These are phyloP conservation scores for Pagrus major DNA, from an alignment of 2,113 vertebrate species.

Conservation along the genomic window DNA sequence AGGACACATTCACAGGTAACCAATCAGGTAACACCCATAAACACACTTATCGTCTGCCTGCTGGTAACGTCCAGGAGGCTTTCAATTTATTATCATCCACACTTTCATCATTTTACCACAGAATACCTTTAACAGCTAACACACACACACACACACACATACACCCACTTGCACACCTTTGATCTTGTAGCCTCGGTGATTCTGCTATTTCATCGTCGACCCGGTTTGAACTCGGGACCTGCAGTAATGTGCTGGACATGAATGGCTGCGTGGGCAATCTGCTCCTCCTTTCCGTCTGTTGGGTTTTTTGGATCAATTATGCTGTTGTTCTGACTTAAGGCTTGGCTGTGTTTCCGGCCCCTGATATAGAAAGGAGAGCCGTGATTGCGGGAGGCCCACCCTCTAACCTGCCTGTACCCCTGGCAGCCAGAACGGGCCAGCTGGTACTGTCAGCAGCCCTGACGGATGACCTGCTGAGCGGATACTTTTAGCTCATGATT, in stretches of 20 bases:
- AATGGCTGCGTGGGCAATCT: conserved; percentile 67
- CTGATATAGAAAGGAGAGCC: conserved; percentile 65
- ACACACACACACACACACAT: conserved; percentile 23
- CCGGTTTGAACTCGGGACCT: conserved; percentile 70
- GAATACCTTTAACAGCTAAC: conserved; percentile 43
- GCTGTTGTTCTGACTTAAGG: conserved; percentile 62
- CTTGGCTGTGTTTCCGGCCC: conserved; percentile 65
- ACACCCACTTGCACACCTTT: conserved; percentile 46
- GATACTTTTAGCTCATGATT: conserved; percentile 81
- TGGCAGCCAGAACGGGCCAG: conserved; percentile 74
- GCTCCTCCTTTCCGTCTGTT: conserved; percentile 78
- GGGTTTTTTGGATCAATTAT: conserved; percentile 50
- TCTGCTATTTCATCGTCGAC: conserved; percentile 69
- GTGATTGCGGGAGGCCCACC: conserved; percentile 69
- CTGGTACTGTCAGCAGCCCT: conserved; percentile 78
- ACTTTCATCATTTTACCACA: conserved; percentile 61
- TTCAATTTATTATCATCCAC: conserved; percentile 49
- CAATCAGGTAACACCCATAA: conserved; percentile 51
- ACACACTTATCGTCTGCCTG: conserved; percentile 38
- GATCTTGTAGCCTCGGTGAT: conserved; percentile 47
- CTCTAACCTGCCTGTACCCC: conserved; percentile 75
- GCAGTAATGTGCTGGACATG: conserved; percentile 62
- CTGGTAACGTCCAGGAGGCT: conserved; percentile 48
- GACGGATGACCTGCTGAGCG: conserved; percentile 78
- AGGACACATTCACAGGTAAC: conserved; percentile 49